Conservation (phyloP, 2,888 invertebrate species). For the Branchipolynoe longqiensis region DNA sequence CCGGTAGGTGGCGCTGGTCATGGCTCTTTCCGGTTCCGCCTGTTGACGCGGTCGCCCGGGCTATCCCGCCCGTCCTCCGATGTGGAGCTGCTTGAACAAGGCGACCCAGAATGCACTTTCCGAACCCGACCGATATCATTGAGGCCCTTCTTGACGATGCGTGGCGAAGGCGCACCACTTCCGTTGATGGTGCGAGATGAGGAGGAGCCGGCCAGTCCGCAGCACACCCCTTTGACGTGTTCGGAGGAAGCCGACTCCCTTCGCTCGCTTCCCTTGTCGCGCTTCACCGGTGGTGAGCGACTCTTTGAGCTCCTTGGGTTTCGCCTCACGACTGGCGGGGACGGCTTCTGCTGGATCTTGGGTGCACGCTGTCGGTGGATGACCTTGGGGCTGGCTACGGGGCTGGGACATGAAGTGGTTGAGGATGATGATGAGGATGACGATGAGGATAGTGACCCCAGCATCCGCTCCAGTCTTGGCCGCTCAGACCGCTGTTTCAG, state of each 20-base stretch:
- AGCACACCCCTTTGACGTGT: constrained; percentile 9
- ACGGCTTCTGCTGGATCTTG: constrained; percentile 15
- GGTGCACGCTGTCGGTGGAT: neutral
- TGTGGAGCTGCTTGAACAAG: constrained; percentile 21
- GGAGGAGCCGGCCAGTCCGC: constrained; percentile 28
- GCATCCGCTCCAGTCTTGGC: constrained; percentile 32
- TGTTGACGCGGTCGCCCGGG: neutral
- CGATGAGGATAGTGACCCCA: constrained; percentile 14
- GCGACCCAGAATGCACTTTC: neutral
- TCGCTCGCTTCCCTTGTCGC: constrained; percentile 1
- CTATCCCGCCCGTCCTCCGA: constrained; percentile 42
- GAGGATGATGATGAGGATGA: too few relatives aligned
- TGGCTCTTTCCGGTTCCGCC: neutral
- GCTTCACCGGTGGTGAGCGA: constrained; percentile 27
- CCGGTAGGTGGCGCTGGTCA: neutral
- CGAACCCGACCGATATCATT: neutral
- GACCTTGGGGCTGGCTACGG: neutral
- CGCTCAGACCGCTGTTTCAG: constrained; percentile 32
- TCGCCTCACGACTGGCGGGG: neutral
- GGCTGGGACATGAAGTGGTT: too few relatives aligned
- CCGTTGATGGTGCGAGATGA: neutral
- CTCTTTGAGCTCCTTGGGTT: constrained; percentile 40
- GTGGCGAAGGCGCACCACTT: neutral
- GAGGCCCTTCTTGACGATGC: neutral
- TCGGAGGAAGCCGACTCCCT: neutral